phyloP scores from a whole-genome alignment of 2,888 invertebrate genomes.

The Xylophagus ater region DNA sequence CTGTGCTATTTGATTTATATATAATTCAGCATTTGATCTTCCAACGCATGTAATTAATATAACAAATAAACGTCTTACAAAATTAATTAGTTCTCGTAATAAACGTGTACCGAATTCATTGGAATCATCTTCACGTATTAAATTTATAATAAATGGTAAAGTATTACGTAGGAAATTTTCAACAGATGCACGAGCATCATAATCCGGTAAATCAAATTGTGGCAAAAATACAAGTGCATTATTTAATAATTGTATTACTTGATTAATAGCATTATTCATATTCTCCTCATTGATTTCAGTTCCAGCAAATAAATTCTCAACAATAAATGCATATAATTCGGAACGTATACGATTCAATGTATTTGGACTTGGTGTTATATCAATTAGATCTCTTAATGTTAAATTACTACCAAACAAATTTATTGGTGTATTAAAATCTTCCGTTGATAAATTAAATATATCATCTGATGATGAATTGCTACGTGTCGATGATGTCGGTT shows the following conservation, averaged over 20 bases:
- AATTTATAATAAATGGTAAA: slow-evolving; percentile 28
- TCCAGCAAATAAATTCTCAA: slow-evolving; percentile 28
- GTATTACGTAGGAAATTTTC: slow-evolving; percentile 30
- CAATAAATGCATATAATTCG: slow-evolving; percentile 28
- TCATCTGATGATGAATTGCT: slow-evolving; percentile 2
- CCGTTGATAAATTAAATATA: slow-evolving; percentile 7
- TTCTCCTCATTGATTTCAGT: slow-evolving; percentile 28
- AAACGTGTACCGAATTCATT: slow-evolving; percentile 29
- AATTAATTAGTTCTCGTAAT: slow-evolving; percentile 27
- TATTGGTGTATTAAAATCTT: slow-evolving; percentile 15
- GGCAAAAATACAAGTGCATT: slow-evolving; percentile 29
- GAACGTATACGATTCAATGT: slow-evolving; percentile 25
- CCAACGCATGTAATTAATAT: slow-evolving; percentile 34
- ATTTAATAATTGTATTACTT: slow-evolving; percentile 29
- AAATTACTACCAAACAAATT: slow-evolving; percentile 19
- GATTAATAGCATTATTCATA: slow-evolving; percentile 27
- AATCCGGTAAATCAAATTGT: slow-evolving; percentile 32
- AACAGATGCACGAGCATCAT: slow-evolving; percentile 34
- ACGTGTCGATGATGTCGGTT: slow-evolving; percentile 12
- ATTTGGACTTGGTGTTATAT: slow-evolving; percentile 14
- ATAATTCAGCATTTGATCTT: slow-evolving; percentile 30
- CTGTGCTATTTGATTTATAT: slow-evolving; percentile 32
- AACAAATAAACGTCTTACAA: slow-evolving; percentile 31
- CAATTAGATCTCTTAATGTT: slow-evolving; percentile 17
- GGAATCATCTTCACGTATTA: slow-evolving; percentile 23